Conservation (phyloP, 2,797 vertebrate species). For the Myotis vivesi region DNA sequence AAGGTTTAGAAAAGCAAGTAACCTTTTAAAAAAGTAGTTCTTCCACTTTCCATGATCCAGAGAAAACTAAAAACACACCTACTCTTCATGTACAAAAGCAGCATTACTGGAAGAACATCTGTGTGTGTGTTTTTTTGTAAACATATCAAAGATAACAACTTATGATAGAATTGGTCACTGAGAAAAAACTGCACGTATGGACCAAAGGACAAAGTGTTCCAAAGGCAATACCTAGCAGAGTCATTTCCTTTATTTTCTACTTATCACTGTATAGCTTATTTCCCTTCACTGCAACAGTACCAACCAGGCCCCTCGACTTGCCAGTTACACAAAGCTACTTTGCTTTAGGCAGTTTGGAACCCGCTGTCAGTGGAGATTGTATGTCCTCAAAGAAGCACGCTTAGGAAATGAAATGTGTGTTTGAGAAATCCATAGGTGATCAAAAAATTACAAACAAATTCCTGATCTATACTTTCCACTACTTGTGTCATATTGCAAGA, state of each 20-base stretch:
- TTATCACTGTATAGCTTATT: constrained; percentile 18
- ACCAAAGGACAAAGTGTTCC: constrained; percentile 53
- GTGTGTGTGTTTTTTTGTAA: neutral
- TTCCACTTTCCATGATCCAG: constrained; percentile 12
- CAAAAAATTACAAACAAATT: constrained; percentile 33
- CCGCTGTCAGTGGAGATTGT: neutral
- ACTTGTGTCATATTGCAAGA: neutral
- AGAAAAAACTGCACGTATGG: constrained; percentile 27
- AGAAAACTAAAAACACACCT: constrained; percentile 3
- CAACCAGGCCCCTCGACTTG: neutral
- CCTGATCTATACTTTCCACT: constrained; percentile 21
- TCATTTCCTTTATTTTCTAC: constrained; percentile 45
- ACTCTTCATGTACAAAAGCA: constrained; percentile 31
- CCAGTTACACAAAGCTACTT: neutral
- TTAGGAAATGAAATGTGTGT: neutral
- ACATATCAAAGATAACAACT: neutral
- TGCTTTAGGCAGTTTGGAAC: neutral
- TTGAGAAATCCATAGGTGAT: neutral
- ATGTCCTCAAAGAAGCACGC: neutral
- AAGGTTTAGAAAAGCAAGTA: neutral
- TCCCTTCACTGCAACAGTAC: constrained; percentile 20
- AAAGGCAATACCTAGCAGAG: constrained; percentile 34
- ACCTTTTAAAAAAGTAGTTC: neutral
- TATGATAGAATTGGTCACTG: constrained; percentile 22
- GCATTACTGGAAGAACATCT: constrained; percentile 19